Base-by-base conservation (phyloP, 2,113 vertebrate species). In the Ictalurus furcatus region DNA sequence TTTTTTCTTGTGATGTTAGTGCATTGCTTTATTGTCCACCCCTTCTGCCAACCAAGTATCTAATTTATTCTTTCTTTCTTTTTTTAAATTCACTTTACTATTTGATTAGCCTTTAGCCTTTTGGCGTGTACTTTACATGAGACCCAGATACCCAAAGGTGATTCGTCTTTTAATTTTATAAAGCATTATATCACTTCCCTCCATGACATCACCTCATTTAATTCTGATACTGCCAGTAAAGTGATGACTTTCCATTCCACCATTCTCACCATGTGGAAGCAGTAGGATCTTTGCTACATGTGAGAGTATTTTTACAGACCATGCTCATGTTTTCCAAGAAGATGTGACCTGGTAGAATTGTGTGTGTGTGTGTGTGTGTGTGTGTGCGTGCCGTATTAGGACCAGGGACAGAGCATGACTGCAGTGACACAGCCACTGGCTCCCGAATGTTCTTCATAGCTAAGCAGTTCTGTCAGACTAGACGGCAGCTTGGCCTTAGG, bases 301-400 rank as follows among this genome's bases (percentile, higher is more conserved):
- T 28, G 52, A 8, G 59, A 82, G 81, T 89, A 90, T 88, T 90
- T 90, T 85, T 91, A 89, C 30, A 85, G 65, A 79, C 80, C 40
- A 30, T 59, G 58, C 40, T 90, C 88, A 92, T 90, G 61, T 79
- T 91, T 91, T 91, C 89, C 89, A 71, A 84, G 79, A 85, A 84
- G 87, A 88, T 85, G 37, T 88, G 71, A 69, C 44, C 74, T 17
- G 52, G 40, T 63, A 73, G 37, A 79, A 4, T 28, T 44, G 79
- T 73, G 78, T 87, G 34, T 56, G 12, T 14, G 23, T 40, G 19
- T 84, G 67, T 73, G 69, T 44, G 67, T 67, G 78, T 71, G 48
- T 80, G 28, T 58, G 12, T 25, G 5, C 30, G 19, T 78, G n/a
- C 44, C 25, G 13, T 37, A 61, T 76, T 85, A 61, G 74, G 59